Evolutionary conservation across 2,113 vertebrate species (phyloP).

Genomic region (Percina caprodes): DNA sequence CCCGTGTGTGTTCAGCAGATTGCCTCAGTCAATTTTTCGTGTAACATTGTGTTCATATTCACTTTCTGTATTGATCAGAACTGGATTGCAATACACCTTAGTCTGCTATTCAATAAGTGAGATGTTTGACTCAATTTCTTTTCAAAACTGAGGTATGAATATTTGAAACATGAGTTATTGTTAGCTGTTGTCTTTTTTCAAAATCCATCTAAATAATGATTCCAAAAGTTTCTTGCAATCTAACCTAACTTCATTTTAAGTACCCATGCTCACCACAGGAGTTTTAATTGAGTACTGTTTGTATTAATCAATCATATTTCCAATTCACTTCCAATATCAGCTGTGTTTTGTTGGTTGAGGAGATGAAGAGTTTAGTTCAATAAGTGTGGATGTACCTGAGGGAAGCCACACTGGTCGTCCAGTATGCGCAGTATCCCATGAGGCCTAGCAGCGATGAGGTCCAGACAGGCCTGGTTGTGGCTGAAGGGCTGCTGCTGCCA

Average conservation of each 20-base stretch:
- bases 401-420: conserved; percentile 96
- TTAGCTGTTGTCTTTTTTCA: neutral
- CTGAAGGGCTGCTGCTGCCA: conserved; percentile 92
- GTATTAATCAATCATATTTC: neutral
- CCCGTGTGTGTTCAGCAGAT: conserved; percentile 3
- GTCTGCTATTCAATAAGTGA: conserved; percentile 47
- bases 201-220: neutral
- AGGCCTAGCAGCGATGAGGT: conserved; percentile 95
- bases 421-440: conserved; percentile 96
- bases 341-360: neutral
- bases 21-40: conserved; percentile 21
- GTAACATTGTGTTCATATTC: conserved; percentile 46
- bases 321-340: neutral
- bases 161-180: conserved; percentile 7
- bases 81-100: conserved; percentile 13
- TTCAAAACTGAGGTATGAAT: conserved; percentile 10
- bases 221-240: neutral
- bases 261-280: neutral
- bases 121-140: conserved; percentile 22
- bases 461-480: conserved; percentile 93
- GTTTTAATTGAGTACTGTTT: neutral
- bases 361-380: neutral
- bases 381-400: conserved; percentile 86
- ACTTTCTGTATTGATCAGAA: conserved; percentile 56
- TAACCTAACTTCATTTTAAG: conserved; percentile 24